phyloP scores from a whole-genome alignment of 1,140 invertebrate species.

The Heliconius himera region DNA sequence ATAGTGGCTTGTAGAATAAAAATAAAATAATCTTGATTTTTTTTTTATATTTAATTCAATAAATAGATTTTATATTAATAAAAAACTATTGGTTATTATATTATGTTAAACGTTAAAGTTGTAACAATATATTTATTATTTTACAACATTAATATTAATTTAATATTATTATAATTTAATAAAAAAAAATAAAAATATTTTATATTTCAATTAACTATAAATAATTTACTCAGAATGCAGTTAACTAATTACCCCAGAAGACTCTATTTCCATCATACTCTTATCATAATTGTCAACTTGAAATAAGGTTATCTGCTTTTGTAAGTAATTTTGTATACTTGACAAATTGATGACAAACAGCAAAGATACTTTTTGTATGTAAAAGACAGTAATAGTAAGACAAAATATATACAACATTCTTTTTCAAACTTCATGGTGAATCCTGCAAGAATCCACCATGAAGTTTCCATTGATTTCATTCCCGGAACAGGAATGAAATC shows the following conservation, averaged over 20 bases:
- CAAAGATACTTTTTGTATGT: neutral
- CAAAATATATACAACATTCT: neutral
- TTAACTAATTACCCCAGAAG: neutral
- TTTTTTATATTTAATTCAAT: no score
- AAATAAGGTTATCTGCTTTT: constrained; percentile 27
- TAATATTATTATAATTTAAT: no score
- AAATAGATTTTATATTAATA: no score
- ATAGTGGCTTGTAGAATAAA: no score
- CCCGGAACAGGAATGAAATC: no score
- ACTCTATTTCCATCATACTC: constrained; percentile 11
- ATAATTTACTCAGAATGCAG: neutral
- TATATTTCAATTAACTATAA: neutral
- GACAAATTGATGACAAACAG: constrained; percentile 25
- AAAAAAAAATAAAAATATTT: neutral
- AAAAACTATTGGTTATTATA: no score
- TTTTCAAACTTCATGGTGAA: no score
- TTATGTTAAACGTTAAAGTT: neutral
- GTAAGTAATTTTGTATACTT: constrained; percentile 12
- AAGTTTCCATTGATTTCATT: no score
- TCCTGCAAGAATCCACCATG: no score
- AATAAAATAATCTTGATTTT: no score
- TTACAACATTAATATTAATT: no score
- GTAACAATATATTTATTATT: no score
- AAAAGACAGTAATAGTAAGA: neutral
- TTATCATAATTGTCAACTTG: constrained; percentile 23